Percentiles rank a stretch among this genome's conserved stretches.
Evolutionary conservation across 2,797 vertebrate genomes (phyloP).

Genomic region (Cuculus canorus): DNA sequence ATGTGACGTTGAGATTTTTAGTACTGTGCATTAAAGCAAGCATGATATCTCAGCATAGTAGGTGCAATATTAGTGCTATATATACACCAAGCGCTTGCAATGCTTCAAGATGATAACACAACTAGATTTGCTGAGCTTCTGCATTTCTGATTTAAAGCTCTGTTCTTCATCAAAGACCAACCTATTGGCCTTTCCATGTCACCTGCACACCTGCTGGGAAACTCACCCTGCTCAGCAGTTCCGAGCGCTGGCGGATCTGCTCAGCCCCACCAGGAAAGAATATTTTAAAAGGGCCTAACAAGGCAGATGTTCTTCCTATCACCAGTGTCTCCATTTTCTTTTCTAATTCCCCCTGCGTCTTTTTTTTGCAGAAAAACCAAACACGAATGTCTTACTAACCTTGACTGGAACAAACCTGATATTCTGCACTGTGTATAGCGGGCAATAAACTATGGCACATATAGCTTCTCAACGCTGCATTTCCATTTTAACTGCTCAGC

Average conservation of each 20-base stretch:
- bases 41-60: conserved; percentile 56
- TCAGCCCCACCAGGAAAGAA: not conserved
- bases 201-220: not conserved
- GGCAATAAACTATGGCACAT: conserved; percentile 48
- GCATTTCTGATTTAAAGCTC: not conserved
- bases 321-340: not conserved
- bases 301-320: not conserved
- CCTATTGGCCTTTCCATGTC: not conserved
- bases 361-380: not conserved
- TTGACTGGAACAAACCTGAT: conserved; percentile 26
- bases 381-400: conserved; percentile 24
- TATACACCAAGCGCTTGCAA: not conserved
- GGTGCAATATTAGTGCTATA: conserved; percentile 31
- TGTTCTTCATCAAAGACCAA: not conserved
- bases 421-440: not conserved
- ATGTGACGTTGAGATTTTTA: conserved; percentile 64
- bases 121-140: conserved; percentile 15
- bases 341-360: too few species aligned
- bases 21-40: conserved; percentile 60
- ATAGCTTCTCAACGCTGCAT: conserved; percentile 22
- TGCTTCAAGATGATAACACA: conserved; percentile 9
- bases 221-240: not conserved
- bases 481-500: conserved; percentile 66
- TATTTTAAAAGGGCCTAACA: not conserved
- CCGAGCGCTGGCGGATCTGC: not conserved